Evolutionary conservation across 2,888 invertebrate genomes (phyloP), one percentile per base, ranked within the genome.

Genomic region (Allolobophora icterica): DNA sequence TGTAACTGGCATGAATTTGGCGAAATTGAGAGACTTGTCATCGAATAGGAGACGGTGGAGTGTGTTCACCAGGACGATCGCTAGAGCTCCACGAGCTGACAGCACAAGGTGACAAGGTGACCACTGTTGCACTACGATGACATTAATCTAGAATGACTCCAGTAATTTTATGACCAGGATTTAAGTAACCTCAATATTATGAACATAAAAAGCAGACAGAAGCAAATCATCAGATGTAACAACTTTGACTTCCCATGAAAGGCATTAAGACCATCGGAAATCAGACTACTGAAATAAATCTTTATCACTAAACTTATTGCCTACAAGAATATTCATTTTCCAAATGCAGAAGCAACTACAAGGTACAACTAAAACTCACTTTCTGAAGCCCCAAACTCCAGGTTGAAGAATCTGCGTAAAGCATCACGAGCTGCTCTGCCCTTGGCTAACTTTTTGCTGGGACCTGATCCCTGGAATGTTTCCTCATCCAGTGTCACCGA

Each of bases 371-470:
- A 8, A 30, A 71, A 71, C 71, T 52, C 35, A 91, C 91, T 89
- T 91, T 91, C 91, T 91, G 89, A 89, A 42, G 89, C 45, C 24
- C 91, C 91, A 89, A 91, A 91, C 34, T 91, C 91, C 42, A 91
- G 84, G 84, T 84, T 91, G 89, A 84, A 91, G 40, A 91, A 40
- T 89, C 38, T 40, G 17, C 38, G 84, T 2, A 91, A 87, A 34
- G 91, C 91, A 11, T 91, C 91, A 45, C 91, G 84, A 45, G 91
- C 91, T 15, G 91, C 91, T 89, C 91, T 40, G 45, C 87, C 91
- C 38, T 58, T 87, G 84, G 91, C 91, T 21, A 91, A 42, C 52
- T 84, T 91, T 89, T 91, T 91, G 58, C 84, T 91, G 21, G 91
- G 91, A 38, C 89, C 91, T 38, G 89, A 91, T 45, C 91, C 91